Base-by-base conservation (phyloP, 2,113 vertebrate species). In the Acanthisitta chloris region DNA sequence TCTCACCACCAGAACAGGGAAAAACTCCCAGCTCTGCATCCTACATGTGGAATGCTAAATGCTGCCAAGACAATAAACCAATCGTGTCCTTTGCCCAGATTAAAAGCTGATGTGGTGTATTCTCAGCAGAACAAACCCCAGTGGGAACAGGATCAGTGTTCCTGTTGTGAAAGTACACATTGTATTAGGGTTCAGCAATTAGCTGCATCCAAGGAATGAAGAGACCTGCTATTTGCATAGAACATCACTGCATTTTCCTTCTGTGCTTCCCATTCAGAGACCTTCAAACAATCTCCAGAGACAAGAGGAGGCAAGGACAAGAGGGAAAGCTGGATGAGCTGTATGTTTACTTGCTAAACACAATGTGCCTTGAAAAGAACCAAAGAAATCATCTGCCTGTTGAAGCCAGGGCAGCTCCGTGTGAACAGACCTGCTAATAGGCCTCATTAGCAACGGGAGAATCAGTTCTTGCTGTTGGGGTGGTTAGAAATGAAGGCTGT, bases 141-240 rank as follows among this genome's bases (percentile, higher is more conserved):
- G 76, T 55, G 91, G 91, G 86, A 94, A 90, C 54, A 25, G 31
- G 82, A 88, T 73, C 71, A 88, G 80, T 77, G 88, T 88, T 94
- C 90, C 86, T 5, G 0, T 83, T 88, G 67, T 86, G 88, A 88
- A 94, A 96, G 94, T 59, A 95, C 76, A 62, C 55, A 25, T 5
- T 80, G 76, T 64, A 83, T 88, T 6, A 0, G 80, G 54, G 71
- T 77, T 93, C 88, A 70, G 88, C 96, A 94, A 91, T 97, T 97
- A 94, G 77, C 92, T 90, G 78, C 88, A 83, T 87, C 91, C 82
- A 88, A 93, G 88, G 76, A 92, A 97, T 2, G 33, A 48, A 95
- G 95, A 96, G 95, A 69, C 82, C 51, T 90, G 67, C 69, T 86
- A 92, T 94, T 97, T 95, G 88, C 94, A 94, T 93, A 93, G 95